phyloP scores from a whole-genome alignment of 2,113 vertebrate species.

The Jaculus jaculus region DNA sequence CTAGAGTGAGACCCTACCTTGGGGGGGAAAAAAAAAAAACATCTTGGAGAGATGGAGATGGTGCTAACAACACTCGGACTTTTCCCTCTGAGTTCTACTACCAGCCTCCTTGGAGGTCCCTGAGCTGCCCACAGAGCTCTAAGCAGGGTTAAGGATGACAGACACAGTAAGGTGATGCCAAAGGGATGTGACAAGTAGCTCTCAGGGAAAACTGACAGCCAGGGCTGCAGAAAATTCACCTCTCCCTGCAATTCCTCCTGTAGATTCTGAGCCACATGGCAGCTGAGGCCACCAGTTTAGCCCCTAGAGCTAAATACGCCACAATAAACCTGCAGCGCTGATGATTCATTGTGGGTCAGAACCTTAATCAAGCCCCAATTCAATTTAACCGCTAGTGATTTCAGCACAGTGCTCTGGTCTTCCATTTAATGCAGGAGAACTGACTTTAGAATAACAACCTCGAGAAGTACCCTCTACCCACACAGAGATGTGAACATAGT shows the following conservation, averaged over 20 bases:
- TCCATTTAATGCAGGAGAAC: accelerated
- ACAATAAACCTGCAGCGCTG: neutral
- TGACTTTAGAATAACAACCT: neutral
- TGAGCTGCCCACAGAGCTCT: neutral
- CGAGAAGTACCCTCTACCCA: neutral
- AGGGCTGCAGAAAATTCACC: neutral
- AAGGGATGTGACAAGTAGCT: neutral
- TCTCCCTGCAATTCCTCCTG: neutral
- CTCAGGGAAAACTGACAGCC: neutral
- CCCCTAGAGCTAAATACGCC: neutral
- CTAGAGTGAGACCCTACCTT: too few species aligned
- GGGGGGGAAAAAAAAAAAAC: too few species aligned
- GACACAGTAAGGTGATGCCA: neutral
- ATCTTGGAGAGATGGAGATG: neutral
- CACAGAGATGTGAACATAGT: accelerated
- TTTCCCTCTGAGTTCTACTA: neutral
- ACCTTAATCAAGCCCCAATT: neutral
- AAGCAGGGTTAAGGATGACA: too few species aligned
- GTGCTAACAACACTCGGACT: too few species aligned
- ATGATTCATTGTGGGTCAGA: neutral
- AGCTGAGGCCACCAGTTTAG: too few species aligned
- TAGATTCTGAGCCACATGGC: too few species aligned
- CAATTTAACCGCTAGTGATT: accelerated
- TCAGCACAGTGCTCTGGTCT: neutral
- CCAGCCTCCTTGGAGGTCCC: neutral